These are phyloP conservation scores for Alces alces DNA, from an alignment of 2,113 vertebrate genomes.

Conservation along the genomic window DNA sequence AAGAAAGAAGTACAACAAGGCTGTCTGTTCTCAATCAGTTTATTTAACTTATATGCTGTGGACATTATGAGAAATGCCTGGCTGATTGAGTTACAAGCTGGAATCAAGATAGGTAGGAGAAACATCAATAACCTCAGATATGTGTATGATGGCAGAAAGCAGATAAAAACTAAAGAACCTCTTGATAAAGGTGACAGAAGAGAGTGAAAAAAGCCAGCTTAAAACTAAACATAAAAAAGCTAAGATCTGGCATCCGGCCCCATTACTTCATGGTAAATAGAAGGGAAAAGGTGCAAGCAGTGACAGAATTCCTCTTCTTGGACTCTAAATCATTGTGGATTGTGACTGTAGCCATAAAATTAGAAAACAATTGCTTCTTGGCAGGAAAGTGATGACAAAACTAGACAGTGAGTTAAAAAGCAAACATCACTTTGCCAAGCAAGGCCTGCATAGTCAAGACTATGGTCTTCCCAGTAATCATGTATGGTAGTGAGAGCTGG, in stretches of 20 bases:
- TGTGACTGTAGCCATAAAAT: background rate
- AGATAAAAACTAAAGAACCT: background rate
- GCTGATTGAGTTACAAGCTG: background rate
- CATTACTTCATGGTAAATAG: background rate
- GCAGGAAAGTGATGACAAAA: background rate
- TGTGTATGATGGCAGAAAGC: background rate
- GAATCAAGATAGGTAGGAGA: background rate
- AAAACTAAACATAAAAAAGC: background rate
- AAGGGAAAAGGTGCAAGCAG: background rate
- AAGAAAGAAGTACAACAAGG: background rate
- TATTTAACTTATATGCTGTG: background rate
- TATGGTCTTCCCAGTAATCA: background rate
- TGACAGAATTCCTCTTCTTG: background rate
- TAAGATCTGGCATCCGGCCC: background rate
- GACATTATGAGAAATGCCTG: background rate
- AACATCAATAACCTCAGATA: background rate
- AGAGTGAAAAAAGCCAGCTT: background rate
- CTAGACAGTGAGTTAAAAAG: background rate
- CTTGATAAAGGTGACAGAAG: background rate
- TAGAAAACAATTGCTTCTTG: background rate
- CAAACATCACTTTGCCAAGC: background rate
- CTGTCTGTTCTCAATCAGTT: background rate
- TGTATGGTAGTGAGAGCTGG: background rate
- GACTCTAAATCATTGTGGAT: background rate
- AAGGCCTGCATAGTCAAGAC: background rate